Conservation (phyloP, 2,888 invertebrate genomes). For the Dyspetes luteomarginatus region DNA sequence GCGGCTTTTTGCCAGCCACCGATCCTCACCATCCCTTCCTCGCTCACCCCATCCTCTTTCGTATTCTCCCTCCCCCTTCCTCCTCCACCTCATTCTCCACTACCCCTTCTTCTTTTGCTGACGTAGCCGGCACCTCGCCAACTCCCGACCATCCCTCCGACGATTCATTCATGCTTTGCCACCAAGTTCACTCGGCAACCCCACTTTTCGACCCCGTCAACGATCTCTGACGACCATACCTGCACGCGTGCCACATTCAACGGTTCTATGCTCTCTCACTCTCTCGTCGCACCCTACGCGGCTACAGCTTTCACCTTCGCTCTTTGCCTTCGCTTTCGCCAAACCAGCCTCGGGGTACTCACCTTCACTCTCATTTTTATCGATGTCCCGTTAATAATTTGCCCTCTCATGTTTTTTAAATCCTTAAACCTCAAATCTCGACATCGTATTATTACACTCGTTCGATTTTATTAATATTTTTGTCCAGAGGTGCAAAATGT, state of each 20-base stretch:
- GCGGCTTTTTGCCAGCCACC: conserved; percentile 36
- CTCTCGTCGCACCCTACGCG: conserved; percentile 33
- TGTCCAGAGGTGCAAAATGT: too few relatives aligned
- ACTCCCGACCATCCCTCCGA: conserved; percentile 66
- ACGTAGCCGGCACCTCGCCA: conserved; percentile 66
- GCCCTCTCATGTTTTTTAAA: conserved; percentile 21
- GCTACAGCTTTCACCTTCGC: conserved; percentile 59
- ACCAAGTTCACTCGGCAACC: conserved; percentile 62
- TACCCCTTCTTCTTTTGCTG: conserved; percentile 66
- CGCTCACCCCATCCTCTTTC: conserved; percentile 79
- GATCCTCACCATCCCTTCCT: conserved; percentile 66
- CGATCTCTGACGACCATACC: conserved; percentile 51
- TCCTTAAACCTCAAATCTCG: neutral
- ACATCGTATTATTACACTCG: neutral
- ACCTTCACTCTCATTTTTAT: conserved; percentile 45
- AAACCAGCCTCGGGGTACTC: conserved; percentile 40
- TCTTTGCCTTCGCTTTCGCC: conserved; percentile 44
- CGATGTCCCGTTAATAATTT: conserved; percentile 9
- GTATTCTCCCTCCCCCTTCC: conserved; percentile 59
- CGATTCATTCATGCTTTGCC: conserved; percentile 81
- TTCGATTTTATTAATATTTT: neutral
- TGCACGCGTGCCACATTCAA: conserved; percentile 16
- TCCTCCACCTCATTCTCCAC: conserved; percentile 75
- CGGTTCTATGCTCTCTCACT: conserved; percentile 22
- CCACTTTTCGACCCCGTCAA: conserved; percentile 63